Percentiles rank a stretch among this genome's conserved stretches.
Evolutionary conservation across 37 sponge, comb jelly and placozoan genomes (phyloP).

Genomic region (Beroe forskalii): DNA sequence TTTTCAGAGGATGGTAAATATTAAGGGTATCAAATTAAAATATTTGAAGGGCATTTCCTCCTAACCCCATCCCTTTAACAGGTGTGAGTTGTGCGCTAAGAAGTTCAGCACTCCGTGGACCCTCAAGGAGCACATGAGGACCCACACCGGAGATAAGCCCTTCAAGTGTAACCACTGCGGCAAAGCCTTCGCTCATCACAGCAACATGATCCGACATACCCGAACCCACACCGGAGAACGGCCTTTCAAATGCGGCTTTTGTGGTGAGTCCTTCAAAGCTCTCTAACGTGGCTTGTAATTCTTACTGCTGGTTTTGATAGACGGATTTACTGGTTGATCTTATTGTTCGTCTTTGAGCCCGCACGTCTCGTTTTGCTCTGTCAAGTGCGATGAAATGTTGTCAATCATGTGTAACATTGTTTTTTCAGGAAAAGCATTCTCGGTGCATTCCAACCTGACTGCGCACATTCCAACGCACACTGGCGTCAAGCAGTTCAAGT

Average conservation of each 20-base stretch:
- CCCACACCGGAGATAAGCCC: conserved; percentile 59
- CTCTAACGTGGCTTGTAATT: neutral
- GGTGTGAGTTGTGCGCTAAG: conserved; percentile 61
- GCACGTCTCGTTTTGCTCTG: too few relatives aligned
- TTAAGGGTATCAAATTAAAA: too few relatives aligned
- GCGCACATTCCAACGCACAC: conserved; percentile 61
- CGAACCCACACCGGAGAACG: conserved; percentile 58
- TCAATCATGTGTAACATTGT: neutral
- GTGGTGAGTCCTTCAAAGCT: neutral
- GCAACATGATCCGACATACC: conserved; percentile 63
- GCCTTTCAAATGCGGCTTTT: conserved; percentile 64
- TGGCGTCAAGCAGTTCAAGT: conserved; percentile 60
- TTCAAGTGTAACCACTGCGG: conserved; percentile 64
- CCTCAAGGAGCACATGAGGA: conserved; percentile 64
- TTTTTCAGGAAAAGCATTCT: conserved; percentile 50
- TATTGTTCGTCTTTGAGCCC: too few relatives aligned
- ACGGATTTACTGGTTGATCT: too few relatives aligned
- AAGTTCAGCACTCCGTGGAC: conserved; percentile 60
- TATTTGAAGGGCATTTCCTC: too few relatives aligned
- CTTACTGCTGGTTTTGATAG: neutral
- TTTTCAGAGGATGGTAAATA: too few relatives aligned
- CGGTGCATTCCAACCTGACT: conserved; percentile 63
- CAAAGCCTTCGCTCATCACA: conserved; percentile 58
- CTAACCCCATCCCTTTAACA: neutral
- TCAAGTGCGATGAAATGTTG: too few relatives aligned